These are phyloP conservation scores for Falco rusticolus DNA, from an alignment of 2,797 vertebrate genomes.

Conservation along the genomic window DNA sequence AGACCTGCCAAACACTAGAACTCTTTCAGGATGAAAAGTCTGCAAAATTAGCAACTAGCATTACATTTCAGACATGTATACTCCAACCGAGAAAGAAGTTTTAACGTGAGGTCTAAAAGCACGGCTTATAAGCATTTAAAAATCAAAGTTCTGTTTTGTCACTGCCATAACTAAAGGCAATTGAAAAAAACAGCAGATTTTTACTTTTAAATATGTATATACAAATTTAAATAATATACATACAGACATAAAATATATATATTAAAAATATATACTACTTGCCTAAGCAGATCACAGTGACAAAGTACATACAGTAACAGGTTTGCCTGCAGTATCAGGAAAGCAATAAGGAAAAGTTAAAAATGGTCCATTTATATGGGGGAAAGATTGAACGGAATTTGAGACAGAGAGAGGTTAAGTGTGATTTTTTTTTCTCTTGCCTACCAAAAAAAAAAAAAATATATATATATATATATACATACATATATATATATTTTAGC, in stretches of 20 bases:
- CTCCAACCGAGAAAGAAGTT: not conserved
- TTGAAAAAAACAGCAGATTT: not conserved
- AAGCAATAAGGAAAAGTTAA: not conserved
- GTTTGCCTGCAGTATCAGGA: not conserved
- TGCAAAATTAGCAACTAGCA: not conserved
- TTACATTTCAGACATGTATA: not conserved
- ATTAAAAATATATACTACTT: not conserved
- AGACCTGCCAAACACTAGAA: not conserved
- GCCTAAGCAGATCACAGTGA: not conserved
- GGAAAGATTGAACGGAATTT: not conserved
- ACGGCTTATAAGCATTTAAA: not conserved
- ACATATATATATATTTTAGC: not conserved
- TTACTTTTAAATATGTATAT: not conserved
- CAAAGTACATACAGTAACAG: not conserved
- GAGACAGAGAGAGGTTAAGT: not conserved
- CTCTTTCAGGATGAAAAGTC: not conserved
- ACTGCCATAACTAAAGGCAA: not conserved
- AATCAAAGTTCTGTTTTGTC: not conserved
- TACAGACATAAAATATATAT: not conserved
- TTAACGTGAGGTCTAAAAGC: not conserved
- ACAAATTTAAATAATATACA: not conserved
- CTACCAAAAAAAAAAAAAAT: not conserved
- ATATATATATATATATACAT: no score
- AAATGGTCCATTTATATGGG: not conserved
- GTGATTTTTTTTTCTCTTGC: not conserved